These are phyloP conservation scores for Euglossa dilemma DNA, from an alignment of 1,140 invertebrate species.

Conservation along the genomic window DNA sequence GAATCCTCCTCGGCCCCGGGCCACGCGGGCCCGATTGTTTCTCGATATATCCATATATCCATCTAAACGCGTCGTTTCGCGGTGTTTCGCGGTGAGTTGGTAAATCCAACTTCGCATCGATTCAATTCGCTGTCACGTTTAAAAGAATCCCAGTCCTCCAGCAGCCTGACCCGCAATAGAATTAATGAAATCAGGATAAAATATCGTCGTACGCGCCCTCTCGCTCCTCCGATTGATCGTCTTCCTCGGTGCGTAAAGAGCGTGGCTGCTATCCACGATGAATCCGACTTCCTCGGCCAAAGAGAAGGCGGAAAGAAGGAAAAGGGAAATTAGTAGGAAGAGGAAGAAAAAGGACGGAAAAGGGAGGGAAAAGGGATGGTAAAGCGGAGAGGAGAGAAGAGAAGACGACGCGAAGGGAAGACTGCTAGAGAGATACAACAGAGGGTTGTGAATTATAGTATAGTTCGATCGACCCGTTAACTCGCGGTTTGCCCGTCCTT, in stretches of 20 bases:
- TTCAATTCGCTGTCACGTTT: background rate
- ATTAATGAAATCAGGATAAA: slow-evolving; percentile 59
- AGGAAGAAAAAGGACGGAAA: no score
- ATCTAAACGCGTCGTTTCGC: no score
- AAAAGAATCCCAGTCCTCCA: slow-evolving; percentile 20
- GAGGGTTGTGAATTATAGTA: background rate
- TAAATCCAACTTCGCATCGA: slow-evolving; percentile 32
- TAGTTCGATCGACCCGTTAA: background rate
- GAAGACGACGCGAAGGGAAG: background rate
- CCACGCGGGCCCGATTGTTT: no score
- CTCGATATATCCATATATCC: background rate
- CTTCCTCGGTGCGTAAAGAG: no score
- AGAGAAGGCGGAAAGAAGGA: no score
- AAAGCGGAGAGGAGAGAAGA: no score
- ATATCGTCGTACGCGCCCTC: slow-evolving; percentile 61
- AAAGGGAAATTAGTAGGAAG: background rate
- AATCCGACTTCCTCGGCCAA: slow-evolving; percentile 1
- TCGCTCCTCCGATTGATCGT: slow-evolving; percentile 62
- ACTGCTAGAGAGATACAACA: no score
- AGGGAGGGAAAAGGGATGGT: background rate
- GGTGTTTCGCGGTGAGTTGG: slow-evolving; percentile 26
- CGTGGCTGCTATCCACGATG: background rate
- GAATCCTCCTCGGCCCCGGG: background rate
- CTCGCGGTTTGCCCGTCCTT: background rate
- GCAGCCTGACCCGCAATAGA: slow-evolving; percentile 39